Evolutionary conservation across 30 jellyfish, hydroid and myxozoan genomes (phyloP), one percentile per base, ranked within the genome.

Genomic region (Aurelia coerulea): DNA sequence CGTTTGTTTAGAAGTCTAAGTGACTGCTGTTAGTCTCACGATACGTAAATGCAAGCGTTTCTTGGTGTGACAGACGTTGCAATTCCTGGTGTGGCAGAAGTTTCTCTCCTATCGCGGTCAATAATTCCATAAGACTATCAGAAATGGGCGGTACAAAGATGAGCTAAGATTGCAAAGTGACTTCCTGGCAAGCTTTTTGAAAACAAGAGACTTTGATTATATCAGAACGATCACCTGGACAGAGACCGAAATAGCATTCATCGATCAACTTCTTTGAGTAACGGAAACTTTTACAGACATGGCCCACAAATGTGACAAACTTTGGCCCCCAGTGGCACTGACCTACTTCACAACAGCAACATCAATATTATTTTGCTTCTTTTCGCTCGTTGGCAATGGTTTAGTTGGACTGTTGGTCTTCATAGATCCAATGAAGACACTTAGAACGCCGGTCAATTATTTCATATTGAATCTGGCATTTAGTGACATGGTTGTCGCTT

Each of bases 361-460:
- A n/a, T 87, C 96, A 7, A 42, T 87, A 54, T 15, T 81, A n/a
- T 56, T 80, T 62, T 66, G 92, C 68, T 2, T 81, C 18, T 58
- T 89, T 19, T 82, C 93, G 2, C 71, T 89, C 9, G 58, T 64
- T 13, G 91, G 92, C n/a, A 89, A 89, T 65, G 90, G 90, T 17
- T 14, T 74, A 41, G 90, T 89, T 4, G 89, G 93, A 68, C n/a
- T 89, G 14, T 58, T 81, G 34, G 80, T 81, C 17, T 37, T 50
- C 13, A 1, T 81, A 14, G 93, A 89, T 60, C 97, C 92, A 4
- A 58, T 54, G 83, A 72, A 73, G 32, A 69, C 80, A 18, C 86
- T 89, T 42, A 79, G 97, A 65, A 89, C 97, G 18, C 93, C 97
- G 10, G 89, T 77, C n/a, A 89, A 76, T 32, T 89, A 80, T 56